These are phyloP conservation scores for Clinocottus analis DNA, from an alignment of 2,113 vertebrate genomes.

Conservation along the genomic window DNA sequence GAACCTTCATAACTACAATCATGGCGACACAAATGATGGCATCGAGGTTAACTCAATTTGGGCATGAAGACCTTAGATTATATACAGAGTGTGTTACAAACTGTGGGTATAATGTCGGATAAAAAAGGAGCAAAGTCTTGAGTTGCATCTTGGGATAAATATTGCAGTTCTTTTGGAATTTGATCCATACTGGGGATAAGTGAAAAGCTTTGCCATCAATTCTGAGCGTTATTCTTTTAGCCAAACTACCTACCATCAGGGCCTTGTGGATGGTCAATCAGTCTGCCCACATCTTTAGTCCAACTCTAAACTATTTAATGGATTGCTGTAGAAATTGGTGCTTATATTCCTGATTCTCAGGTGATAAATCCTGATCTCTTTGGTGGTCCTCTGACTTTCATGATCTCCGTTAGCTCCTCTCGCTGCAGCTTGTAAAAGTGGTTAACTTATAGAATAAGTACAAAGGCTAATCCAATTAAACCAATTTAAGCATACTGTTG, in stretches of 20 bases:
- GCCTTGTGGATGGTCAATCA: neutral
- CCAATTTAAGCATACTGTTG: neutral
- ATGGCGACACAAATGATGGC: neutral
- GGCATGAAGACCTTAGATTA: neutral
- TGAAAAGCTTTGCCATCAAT: neutral
- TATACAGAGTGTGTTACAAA: neutral
- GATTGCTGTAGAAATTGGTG: neutral
- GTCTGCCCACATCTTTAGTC: neutral
- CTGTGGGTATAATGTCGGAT: neutral
- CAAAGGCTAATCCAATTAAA: conserved; percentile 27
- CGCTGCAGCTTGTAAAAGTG: neutral
- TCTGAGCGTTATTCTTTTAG: neutral
- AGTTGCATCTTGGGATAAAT: neutral
- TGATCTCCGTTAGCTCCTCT: neutral
- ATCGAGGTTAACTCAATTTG: neutral
- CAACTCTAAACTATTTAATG: neutral
- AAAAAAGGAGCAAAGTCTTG: neutral
- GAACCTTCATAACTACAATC: neutral
- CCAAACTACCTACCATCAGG: neutral
- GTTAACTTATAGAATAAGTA: neutral
- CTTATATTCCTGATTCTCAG: neutral
- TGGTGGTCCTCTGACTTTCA: neutral
- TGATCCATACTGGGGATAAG: neutral
- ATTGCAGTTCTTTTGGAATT: neutral
- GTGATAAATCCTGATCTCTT: neutral